Evolutionary conservation across 2,888 invertebrate species (phyloP), one percentile per base, ranked within the genome.

Genomic region (Eilema griseolum): DNA sequence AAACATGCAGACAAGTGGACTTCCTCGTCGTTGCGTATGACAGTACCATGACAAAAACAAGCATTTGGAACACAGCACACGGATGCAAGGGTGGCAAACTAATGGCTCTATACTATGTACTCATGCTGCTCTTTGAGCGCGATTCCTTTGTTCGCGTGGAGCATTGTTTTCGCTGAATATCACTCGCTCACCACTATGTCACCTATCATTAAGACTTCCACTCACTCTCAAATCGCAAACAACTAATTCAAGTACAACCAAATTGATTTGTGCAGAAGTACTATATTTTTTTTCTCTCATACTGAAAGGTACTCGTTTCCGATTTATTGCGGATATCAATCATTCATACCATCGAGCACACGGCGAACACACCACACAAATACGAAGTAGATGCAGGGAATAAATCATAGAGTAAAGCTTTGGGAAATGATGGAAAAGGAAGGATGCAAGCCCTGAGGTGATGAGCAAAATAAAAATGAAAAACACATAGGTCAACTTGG

Each of bases 81-180:
- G 89, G 92, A 92, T 92, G 93, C 93, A 89, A 82, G 87, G 90
- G 88, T 88, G 88, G 89, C 89, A 87, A 89, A 91, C 92, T 92
- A 92, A 88, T 89, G 89, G 87, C 90, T 90, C 90, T 91, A 89
- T 85, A 77, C 70, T 83, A 84, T 85, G 61, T 85, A 85, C 85
- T 90, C 93, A 93, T 93, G 92, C 93, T 90, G 88, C 87, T 84
- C 85, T 77, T 83, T 81, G 83, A 83, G 84, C 84, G 87, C 87
- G 83, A 83, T 79, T 76, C 76, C 75, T 79, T 83, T 84, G 83
- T 84, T 87, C 85, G 85, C 85, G 84, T 83, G 78, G 83, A 82
- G 82, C 82, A 84, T 84, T 81, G 81, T 89, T 90, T 93, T 95
- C 94, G 95, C 95, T 94, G 95, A 94, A 94, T 90, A 89, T 95